These are phyloP conservation scores for Melikaiella ostensackeni DNA, from an alignment of 2,888 invertebrate genomes.

Conservation along the genomic window DNA sequence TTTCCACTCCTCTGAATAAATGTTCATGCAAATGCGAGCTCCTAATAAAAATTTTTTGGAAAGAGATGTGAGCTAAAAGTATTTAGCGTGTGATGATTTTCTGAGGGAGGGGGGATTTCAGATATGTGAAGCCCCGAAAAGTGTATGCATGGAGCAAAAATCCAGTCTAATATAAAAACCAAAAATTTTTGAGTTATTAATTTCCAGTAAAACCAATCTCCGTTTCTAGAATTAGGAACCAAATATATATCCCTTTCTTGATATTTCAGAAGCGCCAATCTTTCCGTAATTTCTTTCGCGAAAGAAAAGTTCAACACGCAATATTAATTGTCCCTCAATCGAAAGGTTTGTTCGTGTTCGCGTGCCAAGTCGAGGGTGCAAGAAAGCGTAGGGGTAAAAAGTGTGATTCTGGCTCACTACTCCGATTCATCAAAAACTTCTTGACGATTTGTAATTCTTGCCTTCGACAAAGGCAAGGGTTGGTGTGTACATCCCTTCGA, in stretches of 20 bases:
- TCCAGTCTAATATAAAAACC: too few relatives aligned
- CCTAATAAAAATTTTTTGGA: too few relatives aligned
- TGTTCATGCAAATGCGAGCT: too few relatives aligned
- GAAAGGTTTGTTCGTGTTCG: conserved; percentile 32
- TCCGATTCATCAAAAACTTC: conserved; percentile 62
- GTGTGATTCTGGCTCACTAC: conserved; percentile 50
- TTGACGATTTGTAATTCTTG: conserved; percentile 60
- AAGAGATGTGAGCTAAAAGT: too few relatives aligned
- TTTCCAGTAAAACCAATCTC: too few relatives aligned
- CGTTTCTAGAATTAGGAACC: neutral
- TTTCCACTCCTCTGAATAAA: too few relatives aligned
- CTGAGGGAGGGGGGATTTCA: too few relatives aligned
- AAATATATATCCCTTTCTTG: neutral
- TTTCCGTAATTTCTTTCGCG: neutral
- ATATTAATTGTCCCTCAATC: conserved; percentile 35
- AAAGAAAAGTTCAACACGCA: conserved; percentile 16
- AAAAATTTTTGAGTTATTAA: too few relatives aligned
- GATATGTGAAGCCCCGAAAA: too few relatives aligned
- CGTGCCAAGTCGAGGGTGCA: conserved; percentile 25
- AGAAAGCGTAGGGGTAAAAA: conserved; percentile 34
- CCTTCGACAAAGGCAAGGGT: conserved; percentile 55
- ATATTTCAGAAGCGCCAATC: neutral
- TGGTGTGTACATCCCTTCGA: conserved; percentile 46
- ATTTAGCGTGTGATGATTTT: too few relatives aligned
- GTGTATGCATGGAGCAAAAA: too few relatives aligned